These are phyloP conservation scores for Mallotus villosus DNA, from an alignment of 2,797 vertebrate genomes.

Conservation along the genomic window DNA sequence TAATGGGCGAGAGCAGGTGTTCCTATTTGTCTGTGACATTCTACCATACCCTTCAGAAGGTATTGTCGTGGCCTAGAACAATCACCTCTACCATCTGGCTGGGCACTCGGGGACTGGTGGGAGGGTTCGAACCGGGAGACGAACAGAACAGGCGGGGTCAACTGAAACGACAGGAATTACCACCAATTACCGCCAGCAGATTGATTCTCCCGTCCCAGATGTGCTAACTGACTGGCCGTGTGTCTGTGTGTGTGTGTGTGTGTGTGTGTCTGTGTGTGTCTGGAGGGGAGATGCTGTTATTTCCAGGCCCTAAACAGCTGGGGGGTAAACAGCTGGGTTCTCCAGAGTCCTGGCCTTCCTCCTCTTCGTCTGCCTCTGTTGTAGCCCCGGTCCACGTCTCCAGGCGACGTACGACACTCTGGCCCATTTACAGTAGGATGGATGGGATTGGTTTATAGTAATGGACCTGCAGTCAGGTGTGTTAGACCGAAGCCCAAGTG, in stretches of 20 bases:
- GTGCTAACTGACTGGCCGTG: background rate
- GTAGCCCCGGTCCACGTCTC: background rate
- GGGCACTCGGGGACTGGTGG: background rate
- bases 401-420: background rate
- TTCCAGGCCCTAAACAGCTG: slow-evolving; percentile 35
- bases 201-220: slow-evolving; percentile 35
- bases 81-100: slow-evolving; percentile 35
- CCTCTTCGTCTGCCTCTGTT: slow-evolving; percentile 20
- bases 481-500: background rate
- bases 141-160: slow-evolving; percentile 37
- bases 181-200: slow-evolving; percentile 40
- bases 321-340: slow-evolving; percentile 36
- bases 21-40: slow-evolving; percentile 35
- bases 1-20: slow-evolving; percentile 44
- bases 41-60: slow-evolving; percentile 38
- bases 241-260: background rate
- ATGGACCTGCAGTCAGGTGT: background rate
- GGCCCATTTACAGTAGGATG: background rate
- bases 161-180: slow-evolving; percentile 34
- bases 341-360: slow-evolving; percentile 22
- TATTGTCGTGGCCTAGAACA: slow-evolving; percentile 33
- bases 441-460: background rate
- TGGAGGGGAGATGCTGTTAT: background rate
- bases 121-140: slow-evolving; percentile 4
- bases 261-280: background rate